phyloP scores from a whole-genome alignment of 2,797 vertebrate species.

The Buceros bicornis region DNA sequence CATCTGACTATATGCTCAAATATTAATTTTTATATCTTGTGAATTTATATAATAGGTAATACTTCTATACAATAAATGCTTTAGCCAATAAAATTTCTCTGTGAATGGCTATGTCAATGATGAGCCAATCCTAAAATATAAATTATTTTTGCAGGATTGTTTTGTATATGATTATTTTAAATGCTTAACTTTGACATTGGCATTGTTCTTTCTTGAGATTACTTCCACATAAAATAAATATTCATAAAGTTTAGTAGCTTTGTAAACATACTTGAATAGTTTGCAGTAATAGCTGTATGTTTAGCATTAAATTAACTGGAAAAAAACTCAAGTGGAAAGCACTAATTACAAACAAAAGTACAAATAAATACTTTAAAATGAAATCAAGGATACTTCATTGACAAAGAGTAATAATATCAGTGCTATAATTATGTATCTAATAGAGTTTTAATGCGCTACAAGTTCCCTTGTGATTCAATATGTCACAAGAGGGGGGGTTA shows the following conservation, averaged over 20 bases:
- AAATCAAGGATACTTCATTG: neutral
- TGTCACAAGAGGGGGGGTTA: no score
- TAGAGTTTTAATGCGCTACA: neutral
- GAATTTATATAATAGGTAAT: neutral
- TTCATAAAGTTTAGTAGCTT: conserved; percentile 27
- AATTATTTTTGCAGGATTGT: neutral
- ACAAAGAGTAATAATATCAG: neutral
- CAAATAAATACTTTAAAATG: neutral
- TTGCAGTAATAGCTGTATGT: conserved; percentile 34
- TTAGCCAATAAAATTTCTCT: neutral
- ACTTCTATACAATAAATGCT: neutral
- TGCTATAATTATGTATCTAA: neutral
- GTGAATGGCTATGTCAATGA: neutral
- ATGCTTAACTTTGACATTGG: neutral
- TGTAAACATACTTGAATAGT: conserved; percentile 33
- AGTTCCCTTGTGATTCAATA: neutral
- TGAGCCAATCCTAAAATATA: neutral
- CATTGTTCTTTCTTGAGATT: neutral
- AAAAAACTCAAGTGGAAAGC: conserved; percentile 36
- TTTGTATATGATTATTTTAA: neutral
- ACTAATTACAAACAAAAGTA: conserved; percentile 50
- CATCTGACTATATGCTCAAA: neutral
- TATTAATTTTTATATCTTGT: neutral
- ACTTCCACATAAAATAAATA: neutral
- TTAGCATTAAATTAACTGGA: conserved; percentile 53